Evolutionary conservation across 2,888 invertebrate genomes (phyloP).

Genomic region (Pteria penguin): DNA sequence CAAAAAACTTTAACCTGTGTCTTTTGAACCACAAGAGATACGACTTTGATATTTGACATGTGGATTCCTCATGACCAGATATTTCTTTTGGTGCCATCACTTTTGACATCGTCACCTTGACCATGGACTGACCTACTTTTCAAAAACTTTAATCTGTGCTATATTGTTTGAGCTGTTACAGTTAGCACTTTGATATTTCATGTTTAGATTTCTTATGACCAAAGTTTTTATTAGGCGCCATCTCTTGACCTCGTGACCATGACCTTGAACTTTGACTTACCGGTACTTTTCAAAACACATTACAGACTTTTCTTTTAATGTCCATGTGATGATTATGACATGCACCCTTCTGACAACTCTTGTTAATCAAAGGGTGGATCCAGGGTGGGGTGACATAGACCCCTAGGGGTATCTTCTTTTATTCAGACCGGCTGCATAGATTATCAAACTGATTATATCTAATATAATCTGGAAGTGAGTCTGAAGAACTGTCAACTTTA

Average conservation of each 20-base stretch:
- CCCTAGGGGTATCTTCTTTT: too few relatives aligned
- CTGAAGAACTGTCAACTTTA: too few relatives aligned
- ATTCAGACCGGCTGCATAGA: too few relatives aligned
- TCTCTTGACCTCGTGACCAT: background rate
- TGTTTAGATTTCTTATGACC: background rate
- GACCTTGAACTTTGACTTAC: background rate
- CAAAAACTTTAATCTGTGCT: too few relatives aligned
- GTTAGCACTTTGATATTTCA: background rate
- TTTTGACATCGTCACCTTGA: background rate
- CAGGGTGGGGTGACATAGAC: too few relatives aligned
- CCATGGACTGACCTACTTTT: background rate
- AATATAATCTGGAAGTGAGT: too few relatives aligned
- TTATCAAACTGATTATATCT: too few relatives aligned
- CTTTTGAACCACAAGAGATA: background rate
- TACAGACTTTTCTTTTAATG: too few relatives aligned
- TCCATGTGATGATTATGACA: too few relatives aligned
- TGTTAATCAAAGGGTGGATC: too few relatives aligned
- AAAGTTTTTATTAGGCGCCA: background rate
- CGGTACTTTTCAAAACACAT: too few relatives aligned
- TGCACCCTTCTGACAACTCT: too few relatives aligned
- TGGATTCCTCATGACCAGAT: background rate
- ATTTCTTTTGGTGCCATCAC: background rate
- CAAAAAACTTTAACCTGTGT: background rate
- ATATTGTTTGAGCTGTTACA: background rate
- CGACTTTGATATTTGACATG: background rate